Base-by-base conservation (phyloP, 1,140 invertebrate genomes). In the Anthonomus grandis region DNA sequence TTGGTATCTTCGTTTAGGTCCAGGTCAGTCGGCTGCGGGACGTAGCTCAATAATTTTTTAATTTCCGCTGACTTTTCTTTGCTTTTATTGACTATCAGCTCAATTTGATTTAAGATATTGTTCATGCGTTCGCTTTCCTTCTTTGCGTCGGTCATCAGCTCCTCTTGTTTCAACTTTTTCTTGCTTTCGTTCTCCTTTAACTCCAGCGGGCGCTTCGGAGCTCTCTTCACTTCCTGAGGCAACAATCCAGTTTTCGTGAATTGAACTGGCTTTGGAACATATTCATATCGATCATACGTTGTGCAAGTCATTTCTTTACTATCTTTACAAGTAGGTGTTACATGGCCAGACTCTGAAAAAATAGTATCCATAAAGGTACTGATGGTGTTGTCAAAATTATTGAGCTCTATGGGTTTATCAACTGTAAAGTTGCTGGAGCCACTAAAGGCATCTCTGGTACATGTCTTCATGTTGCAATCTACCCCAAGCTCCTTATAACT, bases 71-170 rank as follows among this genome's bases (percentile, higher is more conserved):
- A 39, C 24, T 51, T 51, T 17, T 15, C 37, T 23, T 51, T 41
- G 15, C 49, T 51, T 41, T 51, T 22, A 10, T 25, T n/a, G 6
- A 51, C 49, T 15, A 51, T 51, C 24, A 39, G 19, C 10, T 51
- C 49, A 12, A 51, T 51, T 13, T 41, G 25, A 4, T 23, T 8
- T 27, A 47, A 47, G 17, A 47, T 47, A 25, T 25, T n/a, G 17
- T 17, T 25, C 5, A 47, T 47, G 25, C 15, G 25, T 8, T 47
- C 15, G 12, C 12, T 31, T 6, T 15, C 15, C 18, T 39, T 17
- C 1, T 2, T 47, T 47, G 8, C 12, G 6, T 2, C 12, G 18
- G 4, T 22, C 4, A 10, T 45, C 13, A 12, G 6, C 4, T n/a
- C n/a, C 5, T 38, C 22, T 13, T 49, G 5, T 21, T 9, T 18